phyloP scores from a whole-genome alignment of 2,888 invertebrate species.

The Sinelater perroti region DNA sequence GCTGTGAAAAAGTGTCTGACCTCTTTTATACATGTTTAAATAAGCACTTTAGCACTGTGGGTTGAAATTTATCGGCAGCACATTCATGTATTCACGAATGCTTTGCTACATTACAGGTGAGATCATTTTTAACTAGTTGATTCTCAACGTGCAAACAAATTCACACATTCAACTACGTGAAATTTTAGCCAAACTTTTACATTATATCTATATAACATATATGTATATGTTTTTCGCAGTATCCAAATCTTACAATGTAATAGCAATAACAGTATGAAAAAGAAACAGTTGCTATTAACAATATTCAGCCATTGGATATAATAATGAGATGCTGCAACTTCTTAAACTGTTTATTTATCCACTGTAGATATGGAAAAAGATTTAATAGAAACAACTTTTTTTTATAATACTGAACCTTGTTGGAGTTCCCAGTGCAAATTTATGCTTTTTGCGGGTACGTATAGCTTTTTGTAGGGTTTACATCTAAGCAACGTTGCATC shows the following conservation, averaged over 20 bases:
- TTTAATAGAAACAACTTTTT: conserved; percentile 31
- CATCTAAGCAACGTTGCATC: too few species aligned
- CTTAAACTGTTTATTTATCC: conserved; percentile 26
- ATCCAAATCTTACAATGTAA: conserved; percentile 32
- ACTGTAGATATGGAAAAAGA: conserved; percentile 26
- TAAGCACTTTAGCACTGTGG: conserved; percentile 45
- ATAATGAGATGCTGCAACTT: conserved; percentile 20
- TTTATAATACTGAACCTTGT: conserved; percentile 20
- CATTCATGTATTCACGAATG: conserved; percentile 40
- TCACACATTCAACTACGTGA: conserved; percentile 33
- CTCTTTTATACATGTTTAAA: conserved; percentile 42
- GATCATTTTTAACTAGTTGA: conserved; percentile 44
- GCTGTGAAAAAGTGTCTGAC: conserved; percentile 30
- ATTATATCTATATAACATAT: too few species aligned
- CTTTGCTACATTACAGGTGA: conserved; percentile 45
- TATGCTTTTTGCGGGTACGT: conserved; percentile 44
- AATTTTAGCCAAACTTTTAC: conserved; percentile 36
- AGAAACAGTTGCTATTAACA: conserved; percentile 28
- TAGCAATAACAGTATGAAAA: conserved; percentile 27
- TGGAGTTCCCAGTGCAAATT: conserved; percentile 25
- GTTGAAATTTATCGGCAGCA: conserved; percentile 42
- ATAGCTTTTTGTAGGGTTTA: conserved; percentile 43
- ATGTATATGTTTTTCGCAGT: conserved; percentile 44
- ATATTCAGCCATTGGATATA: conserved; percentile 29
- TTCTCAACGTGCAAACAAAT: conserved; percentile 39